Conservation (phyloP, 2,888 invertebrate genomes). For the Eristalis pertinax region DNA sequence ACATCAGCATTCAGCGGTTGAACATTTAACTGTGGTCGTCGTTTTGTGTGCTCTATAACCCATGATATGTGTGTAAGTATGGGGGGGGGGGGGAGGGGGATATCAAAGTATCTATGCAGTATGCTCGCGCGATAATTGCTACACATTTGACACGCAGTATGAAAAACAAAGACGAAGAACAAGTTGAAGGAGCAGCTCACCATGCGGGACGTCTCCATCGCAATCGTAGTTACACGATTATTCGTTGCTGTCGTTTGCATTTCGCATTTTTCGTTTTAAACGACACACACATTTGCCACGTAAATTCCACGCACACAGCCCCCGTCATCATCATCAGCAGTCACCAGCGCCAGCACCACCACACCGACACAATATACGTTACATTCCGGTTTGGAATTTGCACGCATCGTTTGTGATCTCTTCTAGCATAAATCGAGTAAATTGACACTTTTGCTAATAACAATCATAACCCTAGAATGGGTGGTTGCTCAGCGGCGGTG, state of each 20-base stretch:
- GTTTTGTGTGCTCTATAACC: background rate
- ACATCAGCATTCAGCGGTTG: background rate
- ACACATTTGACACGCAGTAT: conserved; percentile 65
- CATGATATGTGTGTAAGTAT: background rate
- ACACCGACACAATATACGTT: background rate
- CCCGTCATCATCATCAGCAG: no score
- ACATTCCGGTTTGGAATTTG: conserved; percentile 58
- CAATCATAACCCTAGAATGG: conserved; percentile 66
- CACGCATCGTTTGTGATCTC: conserved; percentile 72
- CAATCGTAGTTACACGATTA: background rate
- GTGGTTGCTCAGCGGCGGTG: conserved; percentile 63
- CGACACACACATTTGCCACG: background rate
- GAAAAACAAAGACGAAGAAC: conserved; percentile 32
- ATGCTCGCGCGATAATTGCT: conserved; percentile 49
- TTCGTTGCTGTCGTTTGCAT: conserved; percentile 14
- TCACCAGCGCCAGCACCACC: background rate
- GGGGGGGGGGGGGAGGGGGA: background rate
- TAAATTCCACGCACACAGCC: background rate
- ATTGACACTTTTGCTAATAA: conserved; percentile 79
- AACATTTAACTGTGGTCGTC: background rate
- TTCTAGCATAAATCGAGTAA: conserved; percentile 74
- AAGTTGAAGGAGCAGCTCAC: background rate
- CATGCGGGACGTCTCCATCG: background rate
- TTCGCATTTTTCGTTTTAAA: background rate
- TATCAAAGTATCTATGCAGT: background rate